Evolutionary conservation across 2,888 invertebrate species (phyloP), one percentile per base, ranked within the genome.

Genomic region (Zaprionus lineosus): DNA sequence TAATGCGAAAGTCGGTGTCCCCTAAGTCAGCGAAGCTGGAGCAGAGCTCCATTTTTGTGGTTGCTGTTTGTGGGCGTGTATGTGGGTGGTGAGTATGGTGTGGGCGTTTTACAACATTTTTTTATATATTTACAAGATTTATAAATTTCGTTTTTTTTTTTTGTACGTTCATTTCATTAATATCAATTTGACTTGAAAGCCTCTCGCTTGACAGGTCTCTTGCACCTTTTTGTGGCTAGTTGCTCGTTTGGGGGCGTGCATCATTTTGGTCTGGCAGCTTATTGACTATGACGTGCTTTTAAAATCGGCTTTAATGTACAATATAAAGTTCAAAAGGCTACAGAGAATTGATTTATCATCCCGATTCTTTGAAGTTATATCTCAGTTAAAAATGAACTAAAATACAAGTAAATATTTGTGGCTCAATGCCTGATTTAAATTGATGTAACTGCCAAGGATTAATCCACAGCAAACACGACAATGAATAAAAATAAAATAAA

Each of bases 141-240:
- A 47, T 18, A 53, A 21, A 33, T 64, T 51, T 43, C 12, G n/a
- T 21, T 21, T n/a, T n/a, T n/a, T n/a, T n/a, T n/a, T n/a, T 51
- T 41, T 51, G 50, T 36, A 46, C 58, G 55, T 14, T 29, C 40
- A 41, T 74, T 77, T 77, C 74, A 74, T 74, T 74, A 77, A 73
- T 67, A 65, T 59, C 65, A 74, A 77, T 77, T 74, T 77, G 33
- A 58, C 52, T 40, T 74, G 65, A 74, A 74, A 76, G 74, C 77
- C 33, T 51, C 40, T 18, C 39, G 52, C 39, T 40, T 63, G 46
- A 41, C 55, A 39, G 34, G 29, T 44, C 9, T 21, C n/a, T 28
- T 31, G 24, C 26, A 18, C 14, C 28, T 41, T 31, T 52, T 40
- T 24, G 11, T 12, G 12, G 14, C 12, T 14, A 5, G n/a, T 5